Conservation (phyloP, 2,113 vertebrate genomes). For the Peromyscus californicus region DNA sequence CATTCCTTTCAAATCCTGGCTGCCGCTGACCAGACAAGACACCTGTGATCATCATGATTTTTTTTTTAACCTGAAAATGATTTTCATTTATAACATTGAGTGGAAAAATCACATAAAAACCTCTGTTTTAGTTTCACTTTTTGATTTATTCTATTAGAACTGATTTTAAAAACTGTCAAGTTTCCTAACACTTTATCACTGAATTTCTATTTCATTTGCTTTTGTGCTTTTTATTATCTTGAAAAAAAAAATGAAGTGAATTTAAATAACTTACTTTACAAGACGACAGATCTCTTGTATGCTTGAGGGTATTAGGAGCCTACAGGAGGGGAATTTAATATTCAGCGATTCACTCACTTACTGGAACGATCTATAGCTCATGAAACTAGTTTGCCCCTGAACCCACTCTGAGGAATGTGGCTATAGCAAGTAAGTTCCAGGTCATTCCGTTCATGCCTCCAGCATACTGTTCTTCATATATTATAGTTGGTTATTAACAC, state of each 20-base stretch:
- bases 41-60: background rate
- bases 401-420: background rate
- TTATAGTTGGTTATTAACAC: background rate
- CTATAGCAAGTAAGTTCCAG: background rate
- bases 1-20: background rate
- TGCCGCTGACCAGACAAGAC: background rate
- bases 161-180: background rate
- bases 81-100: background rate
- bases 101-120: background rate
- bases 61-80: background rate
- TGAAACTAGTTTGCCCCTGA: background rate
- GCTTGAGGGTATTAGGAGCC: background rate
- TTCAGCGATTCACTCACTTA: background rate
- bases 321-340: conserved; percentile 2
- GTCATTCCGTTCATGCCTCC: background rate
- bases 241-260: background rate
- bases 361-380: background rate
- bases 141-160: background rate
- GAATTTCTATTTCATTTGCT: background rate
- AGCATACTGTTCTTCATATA: background rate
- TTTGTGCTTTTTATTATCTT: background rate
- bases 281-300: background rate
- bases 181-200: background rate
- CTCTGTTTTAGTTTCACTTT: background rate
- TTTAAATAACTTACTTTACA: background rate